Evolutionary conservation across 2,113 vertebrate genomes (phyloP).

Genomic region (Martes martes): DNA sequence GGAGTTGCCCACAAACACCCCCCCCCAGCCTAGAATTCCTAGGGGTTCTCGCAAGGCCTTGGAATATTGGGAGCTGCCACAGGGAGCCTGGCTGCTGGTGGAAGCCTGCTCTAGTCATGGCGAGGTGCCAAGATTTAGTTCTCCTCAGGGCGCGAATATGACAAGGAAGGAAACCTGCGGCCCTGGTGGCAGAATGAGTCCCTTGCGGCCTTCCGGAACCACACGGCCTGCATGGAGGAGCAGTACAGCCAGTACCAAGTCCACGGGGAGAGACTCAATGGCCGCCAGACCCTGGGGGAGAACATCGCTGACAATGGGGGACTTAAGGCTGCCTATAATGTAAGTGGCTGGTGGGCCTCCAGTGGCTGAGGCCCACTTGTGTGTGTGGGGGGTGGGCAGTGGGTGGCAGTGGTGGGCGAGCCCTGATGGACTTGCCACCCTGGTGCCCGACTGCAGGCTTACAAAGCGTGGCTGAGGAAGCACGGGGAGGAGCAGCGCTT

Average conservation of each 20-base stretch:
- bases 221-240: slow-evolving; percentile 93
- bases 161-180: slow-evolving; percentile 95
- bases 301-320: slow-evolving; percentile 98
- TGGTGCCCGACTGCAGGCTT: slow-evolving; percentile 84
- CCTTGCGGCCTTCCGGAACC: slow-evolving; percentile 91
- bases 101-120: neutral
- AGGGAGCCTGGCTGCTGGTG: neutral
- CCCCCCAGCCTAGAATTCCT: neutral
- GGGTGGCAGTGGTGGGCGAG: neutral
- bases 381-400: neutral
- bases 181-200: slow-evolving; percentile 98
- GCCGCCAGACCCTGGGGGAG: slow-evolving; percentile 95
- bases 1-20: accelerated
- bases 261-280: slow-evolving; percentile 93
- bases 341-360: slow-evolving; percentile 70
- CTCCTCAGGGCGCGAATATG: slow-evolving; percentile 92
- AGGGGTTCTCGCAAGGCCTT: neutral
- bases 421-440: neutral
- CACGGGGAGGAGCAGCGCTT: slow-evolving; percentile 92
- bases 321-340: slow-evolving; percentile 95
- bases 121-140: neutral
- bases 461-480: slow-evolving; percentile 89
- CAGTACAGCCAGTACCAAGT: slow-evolving; percentile 92
- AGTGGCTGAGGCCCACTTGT: too few relatives aligned
- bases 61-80: neutral